Base-by-base conservation (phyloP, 2,888 invertebrate species). In the Brachylomia viminalis region DNA sequence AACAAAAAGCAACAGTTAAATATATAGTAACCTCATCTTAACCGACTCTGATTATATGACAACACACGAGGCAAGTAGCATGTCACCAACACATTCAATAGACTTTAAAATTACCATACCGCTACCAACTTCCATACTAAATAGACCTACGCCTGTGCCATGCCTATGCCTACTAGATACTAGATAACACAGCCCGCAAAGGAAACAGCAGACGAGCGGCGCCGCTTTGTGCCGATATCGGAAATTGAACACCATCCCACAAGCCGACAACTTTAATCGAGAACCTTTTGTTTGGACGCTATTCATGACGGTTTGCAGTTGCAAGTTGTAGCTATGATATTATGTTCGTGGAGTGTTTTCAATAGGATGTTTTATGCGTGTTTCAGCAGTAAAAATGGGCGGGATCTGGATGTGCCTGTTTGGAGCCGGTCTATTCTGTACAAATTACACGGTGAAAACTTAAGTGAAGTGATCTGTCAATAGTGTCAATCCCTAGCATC, bases 221-320 rank as follows among this genome's bases (percentile, higher is more conserved):
- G 94, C 93, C 94, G 94, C 89, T 93, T 91, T 91, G 91, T 89
- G 89, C 88, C 88, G 82, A 84, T 82, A 89, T 92, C 92, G 95
- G 95, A 95, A 94, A 95, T 95, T 94, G 93, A 91, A 93, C 88
- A 82, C 83, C 85, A 84, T 81, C 75, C 79, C 79, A 56, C 79
- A 70, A 78, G 72, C 72, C 83, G 75, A 78, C 77, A 85, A 89
- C 90, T 87, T 88, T 85, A 82, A 85, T 84, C 83, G 83, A 72
- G 67, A 80, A 71, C 77, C 89, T 83, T 87, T 85, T 90, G 90
- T 90, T 89, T 84, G 83, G 30, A 49, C n/a, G 49, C 47, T n/a
- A n/a, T n/a, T n/a, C 64, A 70, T 75, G 68, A 45, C 27, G 61
- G 75, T 68, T 83, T 66, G 65, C 47, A 67, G 42, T 52, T 70